These are phyloP conservation scores for Serrognathus titanus DNA, from an alignment of 2,888 invertebrate genomes.

Conservation along the genomic window DNA sequence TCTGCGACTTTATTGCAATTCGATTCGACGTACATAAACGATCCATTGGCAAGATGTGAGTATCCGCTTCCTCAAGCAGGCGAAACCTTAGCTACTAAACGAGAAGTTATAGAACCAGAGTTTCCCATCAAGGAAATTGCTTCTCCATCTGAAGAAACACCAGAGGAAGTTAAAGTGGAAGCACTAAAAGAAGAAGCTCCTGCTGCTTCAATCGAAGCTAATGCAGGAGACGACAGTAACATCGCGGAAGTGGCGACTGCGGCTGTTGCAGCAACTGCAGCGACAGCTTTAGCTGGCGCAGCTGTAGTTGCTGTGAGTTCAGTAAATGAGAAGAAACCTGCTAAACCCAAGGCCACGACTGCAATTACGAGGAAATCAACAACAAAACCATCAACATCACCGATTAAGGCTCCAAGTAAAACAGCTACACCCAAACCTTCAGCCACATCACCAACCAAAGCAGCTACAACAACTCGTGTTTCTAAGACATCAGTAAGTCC, in stretches of 20 bases:
- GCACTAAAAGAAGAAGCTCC: conserved; percentile 20
- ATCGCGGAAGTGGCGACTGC: conserved; percentile 10
- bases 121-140: conserved; percentile 34
- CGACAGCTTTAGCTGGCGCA: conserved; percentile 34
- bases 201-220: conserved; percentile 23
- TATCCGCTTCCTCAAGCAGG: conserved; percentile 13
- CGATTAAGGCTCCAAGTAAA: conserved; percentile 22
- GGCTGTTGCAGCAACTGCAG: conserved; percentile 33
- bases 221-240: conserved; percentile 24
- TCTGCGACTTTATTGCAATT: not conserved
- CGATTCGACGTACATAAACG: conserved; percentile 9
- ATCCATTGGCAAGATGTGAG: conserved; percentile 22
- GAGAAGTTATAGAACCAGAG: conserved; percentile 38
- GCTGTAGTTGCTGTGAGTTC: conserved; percentile 39
- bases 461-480: conserved; percentile 13
- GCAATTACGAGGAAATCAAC: conserved; percentile 19
- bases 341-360: conserved; percentile 31
- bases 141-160: conserved; percentile 28
- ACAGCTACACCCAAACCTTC: conserved; percentile 24
- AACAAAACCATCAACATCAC: conserved; percentile 25
- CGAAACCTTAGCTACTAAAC: conserved; percentile 18
- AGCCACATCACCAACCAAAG: conserved; percentile 18
- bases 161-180: conserved; percentile 35
- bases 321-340: conserved; percentile 34
- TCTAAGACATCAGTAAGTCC: conserved; percentile 23